A percentile compares a stretch with the other conserved stretches of the same genome.
phyloP scores from a whole-genome alignment of 2,797 vertebrate genomes.

The Dendrocincla tyrannina region DNA sequence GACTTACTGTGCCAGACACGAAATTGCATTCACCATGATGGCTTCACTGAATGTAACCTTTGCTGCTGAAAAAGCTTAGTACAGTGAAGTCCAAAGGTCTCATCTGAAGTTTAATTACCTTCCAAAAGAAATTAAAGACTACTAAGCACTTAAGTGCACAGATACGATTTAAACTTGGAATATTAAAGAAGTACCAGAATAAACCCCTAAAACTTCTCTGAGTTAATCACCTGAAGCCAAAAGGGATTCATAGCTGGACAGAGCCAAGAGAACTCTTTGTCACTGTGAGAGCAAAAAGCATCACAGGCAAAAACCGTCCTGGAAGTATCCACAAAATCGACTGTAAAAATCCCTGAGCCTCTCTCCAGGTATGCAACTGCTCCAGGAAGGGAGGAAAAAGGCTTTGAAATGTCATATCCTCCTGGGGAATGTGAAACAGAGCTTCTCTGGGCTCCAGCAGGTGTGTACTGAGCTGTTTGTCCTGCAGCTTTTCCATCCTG shows the following conservation, averaged over 20 bases:
- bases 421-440: background rate
- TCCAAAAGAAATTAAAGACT: background rate
- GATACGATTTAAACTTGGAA: background rate
- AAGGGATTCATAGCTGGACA: background rate
- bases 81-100: background rate
- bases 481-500: rapidly evolving
- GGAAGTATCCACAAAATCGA: background rate
- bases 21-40: background rate
- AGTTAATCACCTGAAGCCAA: background rate
- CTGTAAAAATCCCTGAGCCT: background rate
- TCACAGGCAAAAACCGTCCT: background rate
- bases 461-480: background rate
- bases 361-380: background rate
- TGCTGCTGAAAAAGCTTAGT: background rate
- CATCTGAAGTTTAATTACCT: background rate
- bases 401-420: background rate
- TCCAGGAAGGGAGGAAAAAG: background rate
- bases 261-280: background rate
- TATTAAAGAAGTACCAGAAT: background rate
- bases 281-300: background rate
- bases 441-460: background rate
- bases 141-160: background rate
- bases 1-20: background rate
- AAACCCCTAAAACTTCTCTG: background rate
- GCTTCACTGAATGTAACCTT: background rate